Evolutionary conservation across 2,797 vertebrate species (phyloP), one percentile per base, ranked within the genome.

Genomic region (Epinephelus awoara): DNA sequence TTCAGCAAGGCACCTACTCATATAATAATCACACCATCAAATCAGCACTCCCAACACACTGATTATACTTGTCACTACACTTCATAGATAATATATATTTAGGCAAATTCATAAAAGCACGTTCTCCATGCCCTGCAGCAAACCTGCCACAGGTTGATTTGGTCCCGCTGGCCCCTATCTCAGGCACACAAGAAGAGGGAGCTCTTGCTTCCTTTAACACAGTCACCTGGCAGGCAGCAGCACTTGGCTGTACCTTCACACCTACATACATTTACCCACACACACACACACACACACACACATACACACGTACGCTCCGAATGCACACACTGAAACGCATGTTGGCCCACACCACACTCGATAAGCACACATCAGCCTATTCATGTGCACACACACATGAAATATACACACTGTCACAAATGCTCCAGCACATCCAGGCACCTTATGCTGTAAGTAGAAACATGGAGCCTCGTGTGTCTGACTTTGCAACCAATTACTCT

Each of bases 181-280:
- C 86, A 88, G 62, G 57, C 63, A 90, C 77, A 92, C 90, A 94
- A 93, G 92, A 93, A 93, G 92, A 92, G 91, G 92, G 91, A 93
- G 92, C 94, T 88, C 88, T 93, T 88, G 88, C 89, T 68, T 91
- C 83, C 88, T 85, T 79, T 83, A 90, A 80, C 61, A 67, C 69
- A 62, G 49, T 71, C 75, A 83, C 72, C 84, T 88, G 72, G 70
- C 84, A 88, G 79, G 67, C 77, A 70, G 58, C 49, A 73, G 75
- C 29, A 68, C 66, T 69, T 62, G 42, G 46, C 54, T 72, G 44
- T 71, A 79, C 34, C 38, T 73, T 61, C 47, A 80, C 13, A 82
- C 34, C 55, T 49, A 69, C 67, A 69, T 8, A 59, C 42, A 47
- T 51, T 50, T 50, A 52, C 17, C 27, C 38, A 75, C 38, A 44